Evolutionary conservation across 2,113 vertebrate species (phyloP).

Genomic region (Spermophilus dauricus): DNA sequence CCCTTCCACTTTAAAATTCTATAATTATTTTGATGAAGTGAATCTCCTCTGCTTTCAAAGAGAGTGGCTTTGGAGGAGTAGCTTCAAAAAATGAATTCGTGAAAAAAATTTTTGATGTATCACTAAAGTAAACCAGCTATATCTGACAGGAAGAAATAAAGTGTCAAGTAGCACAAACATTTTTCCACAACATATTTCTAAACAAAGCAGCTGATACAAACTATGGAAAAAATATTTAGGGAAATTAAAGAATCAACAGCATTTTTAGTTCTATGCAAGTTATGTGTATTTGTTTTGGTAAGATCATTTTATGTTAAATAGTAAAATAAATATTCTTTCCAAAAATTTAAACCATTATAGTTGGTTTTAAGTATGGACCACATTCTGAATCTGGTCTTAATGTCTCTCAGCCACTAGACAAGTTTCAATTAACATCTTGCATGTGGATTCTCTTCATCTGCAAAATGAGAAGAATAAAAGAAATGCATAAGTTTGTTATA

Average conservation of each 20-base stretch:
- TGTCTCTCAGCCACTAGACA: fast-evolving
- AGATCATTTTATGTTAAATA: background rate
- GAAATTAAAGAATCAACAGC: fast-evolving
- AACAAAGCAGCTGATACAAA: background rate
- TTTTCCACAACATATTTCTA: background rate
- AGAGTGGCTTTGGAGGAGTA: background rate
- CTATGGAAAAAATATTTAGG: too few species aligned
- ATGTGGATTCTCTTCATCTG: background rate
- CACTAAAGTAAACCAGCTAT: background rate
- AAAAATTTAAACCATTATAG: background rate
- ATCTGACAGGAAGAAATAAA: background rate
- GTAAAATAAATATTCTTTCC: background rate
- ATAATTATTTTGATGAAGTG: slow-evolving; percentile 6
- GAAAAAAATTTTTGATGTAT: background rate
- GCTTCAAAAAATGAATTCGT: background rate
- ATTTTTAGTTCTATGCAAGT: background rate
- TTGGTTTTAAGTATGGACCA: background rate
- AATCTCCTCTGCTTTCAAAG: background rate
- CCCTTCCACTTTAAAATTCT: background rate
- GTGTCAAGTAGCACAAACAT: fast-evolving
- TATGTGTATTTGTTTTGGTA: background rate
- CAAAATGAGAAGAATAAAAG: background rate
- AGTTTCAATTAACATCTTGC: background rate
- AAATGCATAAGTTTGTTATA: fast-evolving
- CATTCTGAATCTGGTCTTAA: background rate